Conservation (phyloP, 1,140 invertebrate species). For the Achroia grisella region DNA sequence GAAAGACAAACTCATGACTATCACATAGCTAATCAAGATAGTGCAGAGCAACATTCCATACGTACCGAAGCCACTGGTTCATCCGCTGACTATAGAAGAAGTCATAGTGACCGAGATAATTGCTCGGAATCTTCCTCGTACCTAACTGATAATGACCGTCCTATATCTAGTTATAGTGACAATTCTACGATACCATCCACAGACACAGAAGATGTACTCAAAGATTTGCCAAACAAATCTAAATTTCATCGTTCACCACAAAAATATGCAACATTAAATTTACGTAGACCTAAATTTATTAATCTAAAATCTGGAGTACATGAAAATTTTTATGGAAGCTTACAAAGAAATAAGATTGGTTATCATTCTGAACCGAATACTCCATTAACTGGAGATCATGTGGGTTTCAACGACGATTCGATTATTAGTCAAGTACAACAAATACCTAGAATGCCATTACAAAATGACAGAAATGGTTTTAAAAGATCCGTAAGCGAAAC, state of each 20-base stretch:
- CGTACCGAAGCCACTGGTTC: conserved; percentile 55
- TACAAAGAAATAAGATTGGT: conserved; percentile 61
- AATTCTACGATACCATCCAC: conserved; percentile 69
- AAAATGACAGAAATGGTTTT: conserved; percentile 59
- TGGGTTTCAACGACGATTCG: conserved; percentile 35
- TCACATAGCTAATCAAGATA: conserved; percentile 46
- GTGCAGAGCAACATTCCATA: conserved; percentile 59
- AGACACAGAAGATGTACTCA: conserved; percentile 67
- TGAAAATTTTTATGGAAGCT: conserved; percentile 63
- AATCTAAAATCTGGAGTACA: conserved; percentile 48
- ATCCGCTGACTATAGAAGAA: conserved; percentile 57
- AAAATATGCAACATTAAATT: conserved; percentile 67
- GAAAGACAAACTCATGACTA: conserved; percentile 49
- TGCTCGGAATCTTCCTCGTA: conserved; percentile 68
- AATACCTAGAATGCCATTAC: conserved; percentile 59
- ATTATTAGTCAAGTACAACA: conserved; percentile 53
- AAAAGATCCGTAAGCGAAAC: conserved; percentile 66
- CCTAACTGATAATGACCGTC: conserved; percentile 63
- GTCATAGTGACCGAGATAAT: conserved; percentile 64
- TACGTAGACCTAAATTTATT: conserved; percentile 67
- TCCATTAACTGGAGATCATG: conserved; percentile 43
- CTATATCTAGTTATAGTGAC: conserved; percentile 67
- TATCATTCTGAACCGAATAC: conserved; percentile 71
- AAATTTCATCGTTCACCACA: conserved; percentile 69
- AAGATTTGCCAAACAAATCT: conserved; percentile 64